Percentiles rank a stretch among this genome's conserved stretches.
Evolutionary conservation across 2,888 invertebrate genomes (phyloP).

Genomic region (Melinaea menophilus): DNA sequence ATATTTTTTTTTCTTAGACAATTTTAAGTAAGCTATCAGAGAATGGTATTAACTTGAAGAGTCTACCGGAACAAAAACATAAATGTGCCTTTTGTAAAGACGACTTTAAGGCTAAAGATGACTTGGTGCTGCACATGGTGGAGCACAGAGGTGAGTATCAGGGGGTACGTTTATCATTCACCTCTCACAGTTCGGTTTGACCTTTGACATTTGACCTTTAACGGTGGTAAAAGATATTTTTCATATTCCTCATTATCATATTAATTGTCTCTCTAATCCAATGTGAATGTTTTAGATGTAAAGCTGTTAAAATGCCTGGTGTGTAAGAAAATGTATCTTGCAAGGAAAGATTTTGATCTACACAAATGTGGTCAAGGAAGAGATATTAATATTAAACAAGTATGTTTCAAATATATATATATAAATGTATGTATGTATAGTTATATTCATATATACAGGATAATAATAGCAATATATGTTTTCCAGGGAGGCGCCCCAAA

Average conservation of each 20-base stretch:
- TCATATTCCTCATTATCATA: neutral
- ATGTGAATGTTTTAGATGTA: slow-evolving; percentile 46
- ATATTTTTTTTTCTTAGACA: slow-evolving; percentile 45
- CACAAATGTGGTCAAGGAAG: slow-evolving; percentile 46
- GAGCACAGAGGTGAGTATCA: slow-evolving; percentile 54
- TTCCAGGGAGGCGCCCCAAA: slow-evolving; percentile 35
- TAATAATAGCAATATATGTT: neutral
- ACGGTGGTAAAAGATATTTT: too few relatives aligned
- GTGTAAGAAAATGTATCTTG: slow-evolving; percentile 65
- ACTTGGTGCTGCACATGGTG: slow-evolving; percentile 49
- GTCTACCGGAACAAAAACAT: slow-evolving; percentile 45
- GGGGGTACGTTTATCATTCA: too few relatives aligned
- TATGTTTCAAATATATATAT: neutral
- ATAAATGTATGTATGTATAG: too few relatives aligned
- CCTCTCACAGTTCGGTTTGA: too few relatives aligned
- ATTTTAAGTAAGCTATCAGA: slow-evolving; percentile 60
- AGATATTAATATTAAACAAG: slow-evolving; percentile 25
- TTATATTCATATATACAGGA: too few relatives aligned
- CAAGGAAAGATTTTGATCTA: slow-evolving; percentile 46
- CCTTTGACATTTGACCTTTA: too few relatives aligned
- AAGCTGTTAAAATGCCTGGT: slow-evolving; percentile 52
- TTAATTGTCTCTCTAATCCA: neutral
- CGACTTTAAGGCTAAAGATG: slow-evolving; percentile 55
- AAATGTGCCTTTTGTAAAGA: slow-evolving; percentile 58
- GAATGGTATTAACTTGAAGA: slow-evolving; percentile 55